Evolutionary conservation across 2,888 invertebrate species (phyloP), one percentile per base, ranked within the genome.

Genomic region (Diloba caeruleocephala): DNA sequence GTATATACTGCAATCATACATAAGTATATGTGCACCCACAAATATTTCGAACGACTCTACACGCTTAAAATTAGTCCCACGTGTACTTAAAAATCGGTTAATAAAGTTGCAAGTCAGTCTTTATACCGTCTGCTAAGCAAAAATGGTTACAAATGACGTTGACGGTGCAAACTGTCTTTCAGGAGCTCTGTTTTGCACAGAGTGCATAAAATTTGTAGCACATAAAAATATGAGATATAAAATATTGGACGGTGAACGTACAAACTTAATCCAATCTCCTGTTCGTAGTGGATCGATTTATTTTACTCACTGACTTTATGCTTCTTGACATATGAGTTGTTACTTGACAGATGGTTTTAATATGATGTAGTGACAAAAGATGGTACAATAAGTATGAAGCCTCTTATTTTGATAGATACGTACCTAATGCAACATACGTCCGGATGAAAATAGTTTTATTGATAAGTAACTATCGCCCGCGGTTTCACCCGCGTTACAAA

Each of bases 191-290:
- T 51, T 39, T 25, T 8, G 5, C 13, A 23, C 44, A 42, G 25
- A 46, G 23, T 50, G 46, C 52, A 50, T 61, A 59, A 31, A 41
- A 61, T 54, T 59, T 60, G 29, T 45, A 69, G 26, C 34, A 53
- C 52, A 59, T 57, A 56, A 63, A 70, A 56, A 21, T 41, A 36
- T 28, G 19, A 34, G 29, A 12, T 61, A 55, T 65, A 59, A 62
- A 61, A 53, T 59, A 52, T 54, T 52, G 33, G 32, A 46, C 44
- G 41, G 41, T 54, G 61, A 58, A 71, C 45, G 51, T 10, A 44
- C 43, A 39, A 62, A 28, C 60, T 45, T 45, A 44, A 55, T 63
- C 51, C 66, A 63, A 74, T 74, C 54, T 63, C 46, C 44, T 51
- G 54, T 36, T 26, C 38, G 29, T 54, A 51, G 33, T 23, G 36